These are phyloP conservation scores for Pseudolaguvia tuberculata DNA, from an alignment of 2,113 vertebrate genomes.

Conservation along the genomic window DNA sequence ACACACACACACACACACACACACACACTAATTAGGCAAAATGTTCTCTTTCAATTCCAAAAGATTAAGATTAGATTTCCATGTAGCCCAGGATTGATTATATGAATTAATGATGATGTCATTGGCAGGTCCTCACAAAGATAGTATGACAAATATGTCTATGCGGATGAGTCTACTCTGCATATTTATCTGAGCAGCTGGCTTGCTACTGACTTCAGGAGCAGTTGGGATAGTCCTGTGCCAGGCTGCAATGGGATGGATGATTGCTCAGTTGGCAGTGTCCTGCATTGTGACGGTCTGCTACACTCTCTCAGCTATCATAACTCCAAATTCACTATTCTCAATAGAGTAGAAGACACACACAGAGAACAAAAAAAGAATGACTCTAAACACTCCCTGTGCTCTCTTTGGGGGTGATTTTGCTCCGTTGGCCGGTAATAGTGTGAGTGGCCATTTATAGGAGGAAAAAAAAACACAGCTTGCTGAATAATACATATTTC, in stretches of 20 bases:
- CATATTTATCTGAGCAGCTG: conserved; percentile 62
- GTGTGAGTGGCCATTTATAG: conserved; percentile 62
- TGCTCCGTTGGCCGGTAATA: conserved; percentile 59
- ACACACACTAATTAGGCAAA: not conserved
- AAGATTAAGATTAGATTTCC: not conserved
- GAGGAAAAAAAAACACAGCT: conserved; percentile 43
- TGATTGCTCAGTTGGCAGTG: conserved; percentile 69
- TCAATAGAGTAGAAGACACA: conserved; percentile 24
- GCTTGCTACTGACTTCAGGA: conserved; percentile 62
- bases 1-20: too few relatives aligned
- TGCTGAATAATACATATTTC: conserved; percentile 71
- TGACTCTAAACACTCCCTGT: conserved; percentile 22
- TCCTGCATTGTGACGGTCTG: conserved; percentile 61
- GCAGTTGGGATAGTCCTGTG: conserved; percentile 62
- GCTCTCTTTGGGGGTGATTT: conserved; percentile 51
- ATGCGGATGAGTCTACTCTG: conserved; percentile 51
- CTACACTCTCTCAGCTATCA: conserved; percentile 53
- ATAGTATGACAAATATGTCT: conserved; percentile 16
- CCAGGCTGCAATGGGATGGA: conserved; percentile 65
- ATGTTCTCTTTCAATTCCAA: not conserved
- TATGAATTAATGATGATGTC: not conserved
- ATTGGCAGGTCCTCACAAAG: not conserved
- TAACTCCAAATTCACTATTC: conserved; percentile 36
- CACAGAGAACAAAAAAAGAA: conserved; percentile 40
- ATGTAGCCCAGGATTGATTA: not conserved